phyloP scores from a whole-genome alignment of 2,888 invertebrate species.

The Agrotis puta region DNA sequence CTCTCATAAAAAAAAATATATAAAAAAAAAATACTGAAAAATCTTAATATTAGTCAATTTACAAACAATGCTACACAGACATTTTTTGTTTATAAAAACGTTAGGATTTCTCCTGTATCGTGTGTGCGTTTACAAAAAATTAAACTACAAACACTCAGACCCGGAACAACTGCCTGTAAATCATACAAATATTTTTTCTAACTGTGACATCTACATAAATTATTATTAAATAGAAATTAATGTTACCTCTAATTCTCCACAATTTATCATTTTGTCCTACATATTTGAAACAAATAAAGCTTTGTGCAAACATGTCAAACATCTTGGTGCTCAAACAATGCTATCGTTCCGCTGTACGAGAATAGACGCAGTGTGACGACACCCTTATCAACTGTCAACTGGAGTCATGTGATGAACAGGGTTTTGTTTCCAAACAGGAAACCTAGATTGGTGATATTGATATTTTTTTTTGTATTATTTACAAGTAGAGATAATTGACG shows the following conservation, averaged over 20 bases:
- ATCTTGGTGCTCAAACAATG: constrained; percentile 58
- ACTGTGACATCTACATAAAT: background rate
- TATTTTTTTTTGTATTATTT: background rate
- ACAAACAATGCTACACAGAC: too few relatives aligned
- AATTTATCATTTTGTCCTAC: constrained; percentile 52
- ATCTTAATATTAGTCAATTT: too few relatives aligned
- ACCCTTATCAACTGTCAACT: constrained; percentile 66
- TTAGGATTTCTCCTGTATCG: too few relatives aligned
- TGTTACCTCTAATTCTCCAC: background rate
- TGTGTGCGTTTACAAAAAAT: too few relatives aligned
- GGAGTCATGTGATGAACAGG: constrained; percentile 43
- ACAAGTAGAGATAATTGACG: background rate
- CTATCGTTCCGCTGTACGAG: constrained; percentile 55
- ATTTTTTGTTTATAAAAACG: too few relatives aligned
- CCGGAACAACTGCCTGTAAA: too few relatives aligned
- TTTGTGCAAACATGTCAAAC: constrained; percentile 65
- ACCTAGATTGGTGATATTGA: constrained; percentile 26
- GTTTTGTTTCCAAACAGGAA: constrained; percentile 23
- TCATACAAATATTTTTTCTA: too few relatives aligned
- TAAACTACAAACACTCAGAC: too few relatives aligned
- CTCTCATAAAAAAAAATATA: background rate
- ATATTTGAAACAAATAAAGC: constrained; percentile 59
- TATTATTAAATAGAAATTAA: constrained; percentile 1
- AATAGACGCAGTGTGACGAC: constrained; percentile 67
- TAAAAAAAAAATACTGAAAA: too few relatives aligned